These are phyloP conservation scores for Acyrthosiphon pisum DNA, from an alignment of 1,140 invertebrate genomes.

Conservation along the genomic window DNA sequence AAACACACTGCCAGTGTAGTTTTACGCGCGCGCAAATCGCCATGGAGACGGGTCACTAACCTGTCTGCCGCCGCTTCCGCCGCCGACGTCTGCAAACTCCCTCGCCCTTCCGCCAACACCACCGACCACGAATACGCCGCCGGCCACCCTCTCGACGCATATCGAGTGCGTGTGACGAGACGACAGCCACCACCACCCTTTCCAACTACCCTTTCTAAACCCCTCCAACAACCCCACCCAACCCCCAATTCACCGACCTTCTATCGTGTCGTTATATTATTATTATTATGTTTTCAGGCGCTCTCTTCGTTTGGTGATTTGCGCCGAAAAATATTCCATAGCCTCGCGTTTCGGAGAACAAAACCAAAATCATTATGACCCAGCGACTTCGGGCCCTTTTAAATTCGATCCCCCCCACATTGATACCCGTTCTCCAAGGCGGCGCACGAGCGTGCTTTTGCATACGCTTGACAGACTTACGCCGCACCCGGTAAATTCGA, in stretches of 20 bases:
- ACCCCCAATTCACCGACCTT: not conserved
- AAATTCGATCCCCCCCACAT: not conserved
- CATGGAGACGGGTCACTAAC: slow-evolving; percentile 51
- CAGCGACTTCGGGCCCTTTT: not conserved
- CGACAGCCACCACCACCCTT: not conserved
- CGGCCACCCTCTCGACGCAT: not conserved
- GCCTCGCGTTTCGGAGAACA: not conserved
- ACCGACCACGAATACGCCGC: not conserved
- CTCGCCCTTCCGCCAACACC: not conserved
- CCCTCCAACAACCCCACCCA: not conserved
- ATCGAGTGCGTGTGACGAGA: not conserved
- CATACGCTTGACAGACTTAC: not conserved
- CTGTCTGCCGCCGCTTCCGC: slow-evolving; percentile 38
- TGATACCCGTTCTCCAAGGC: not conserved
- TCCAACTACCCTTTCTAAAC: too few relatives aligned
- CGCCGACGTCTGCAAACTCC: not conserved
- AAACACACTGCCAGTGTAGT: not conserved
- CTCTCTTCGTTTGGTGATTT: not conserved
- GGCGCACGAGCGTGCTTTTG: not conserved
- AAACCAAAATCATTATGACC: not conserved
- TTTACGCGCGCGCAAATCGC: slow-evolving; percentile 26
- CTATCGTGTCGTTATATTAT: not conserved
- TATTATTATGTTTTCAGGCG: not conserved
- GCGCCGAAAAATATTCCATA: not conserved
- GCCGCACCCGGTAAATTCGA: not conserved